phyloP scores from a whole-genome alignment of 1,140 invertebrate genomes.

The Orussus abietinus region DNA sequence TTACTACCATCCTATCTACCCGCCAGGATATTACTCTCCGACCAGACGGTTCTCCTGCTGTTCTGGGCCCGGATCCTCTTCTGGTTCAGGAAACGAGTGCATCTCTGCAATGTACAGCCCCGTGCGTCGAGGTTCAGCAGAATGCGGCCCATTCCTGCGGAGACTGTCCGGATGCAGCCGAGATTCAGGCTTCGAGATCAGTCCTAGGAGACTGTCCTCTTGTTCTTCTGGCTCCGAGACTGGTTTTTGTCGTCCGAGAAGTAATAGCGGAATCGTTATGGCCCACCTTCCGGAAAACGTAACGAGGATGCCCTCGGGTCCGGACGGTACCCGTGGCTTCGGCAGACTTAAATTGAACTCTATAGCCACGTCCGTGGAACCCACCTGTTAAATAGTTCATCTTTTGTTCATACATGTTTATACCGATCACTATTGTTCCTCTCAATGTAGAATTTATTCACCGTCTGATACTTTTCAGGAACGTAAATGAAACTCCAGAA shows the following conservation, averaged over 20 bases:
- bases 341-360: slow-evolving; percentile 22
- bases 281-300: slow-evolving; percentile 61
- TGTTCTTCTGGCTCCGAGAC: slow-evolving; percentile 42
- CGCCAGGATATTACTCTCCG: slow-evolving; percentile 34
- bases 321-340: slow-evolving; percentile 81
- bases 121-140: slow-evolving; percentile 36
- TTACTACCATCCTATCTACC: slow-evolving; percentile 38
- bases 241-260: slow-evolving; percentile 48
- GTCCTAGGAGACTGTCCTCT: slow-evolving; percentile 33
- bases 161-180: slow-evolving; percentile 55
- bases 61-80: slow-evolving; percentile 33
- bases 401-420: too few relatives aligned
- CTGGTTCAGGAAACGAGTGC: slow-evolving; percentile 40
- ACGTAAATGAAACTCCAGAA: too few relatives aligned
- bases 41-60: slow-evolving; percentile 45
- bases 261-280: slow-evolving; percentile 53
- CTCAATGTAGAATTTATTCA: too few relatives aligned
- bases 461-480: too few relatives aligned
- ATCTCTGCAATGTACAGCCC: slow-evolving; percentile 27
- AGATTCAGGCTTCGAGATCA: slow-evolving; percentile 46
- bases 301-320: slow-evolving; percentile 75
- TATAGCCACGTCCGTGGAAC: slow-evolving; percentile 11
- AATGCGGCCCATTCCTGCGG: slow-evolving; percentile 46
- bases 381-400: slow-evolving; percentile 12
- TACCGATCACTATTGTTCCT: too few relatives aligned